A percentile compares a stretch with the other conserved stretches of the same genome.
These are phyloP conservation scores for Typhlichthys subterraneus DNA, from an alignment of 2,797 vertebrate genomes.

Conservation along the genomic window DNA sequence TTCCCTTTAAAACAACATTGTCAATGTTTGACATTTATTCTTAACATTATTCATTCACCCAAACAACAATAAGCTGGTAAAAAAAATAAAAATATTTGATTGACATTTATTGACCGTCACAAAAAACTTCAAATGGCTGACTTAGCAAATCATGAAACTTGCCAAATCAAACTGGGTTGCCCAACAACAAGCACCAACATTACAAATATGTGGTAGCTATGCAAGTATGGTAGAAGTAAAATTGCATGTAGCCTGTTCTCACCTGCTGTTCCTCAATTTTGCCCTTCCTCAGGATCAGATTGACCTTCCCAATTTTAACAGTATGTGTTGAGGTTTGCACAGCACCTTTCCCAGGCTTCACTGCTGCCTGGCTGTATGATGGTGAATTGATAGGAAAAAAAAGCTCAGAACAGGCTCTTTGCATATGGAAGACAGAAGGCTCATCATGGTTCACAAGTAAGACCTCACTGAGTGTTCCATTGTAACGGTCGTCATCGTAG, in stretches of 20 bases:
- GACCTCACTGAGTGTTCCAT: conserved; percentile 27
- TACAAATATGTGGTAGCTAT: not conserved
- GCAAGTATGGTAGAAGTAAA: no score
- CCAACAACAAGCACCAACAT: no score
- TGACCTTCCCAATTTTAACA: conserved; percentile 34
- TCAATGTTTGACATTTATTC: not conserved
- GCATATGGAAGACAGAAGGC: conserved; percentile 77
- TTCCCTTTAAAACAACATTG: no score
- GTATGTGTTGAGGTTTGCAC: rapidly evolving
- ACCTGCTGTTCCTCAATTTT: conserved; percentile 76
- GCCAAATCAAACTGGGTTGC: no score
- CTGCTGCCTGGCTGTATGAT: conserved; percentile 12
- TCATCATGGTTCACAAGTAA: conserved; percentile 83
- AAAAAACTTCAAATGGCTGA: no score
- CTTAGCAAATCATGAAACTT: no score
- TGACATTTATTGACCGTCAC: no score
- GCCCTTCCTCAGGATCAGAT: conserved; percentile 62
- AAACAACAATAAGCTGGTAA: no score
- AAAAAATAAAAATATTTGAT: no score
- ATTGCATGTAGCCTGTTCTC: conserved; percentile 14
- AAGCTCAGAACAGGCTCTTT: conserved; percentile 57
- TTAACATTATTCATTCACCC: not conserved
- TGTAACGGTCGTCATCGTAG: not conserved
- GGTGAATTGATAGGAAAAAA: rapidly evolving
- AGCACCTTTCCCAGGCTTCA: not conserved